A percentile compares a stretch with the other conserved stretches of the same genome.
Conservation (phyloP, 2,888 invertebrate genomes). For the Meteorus cinctellus region DNA sequence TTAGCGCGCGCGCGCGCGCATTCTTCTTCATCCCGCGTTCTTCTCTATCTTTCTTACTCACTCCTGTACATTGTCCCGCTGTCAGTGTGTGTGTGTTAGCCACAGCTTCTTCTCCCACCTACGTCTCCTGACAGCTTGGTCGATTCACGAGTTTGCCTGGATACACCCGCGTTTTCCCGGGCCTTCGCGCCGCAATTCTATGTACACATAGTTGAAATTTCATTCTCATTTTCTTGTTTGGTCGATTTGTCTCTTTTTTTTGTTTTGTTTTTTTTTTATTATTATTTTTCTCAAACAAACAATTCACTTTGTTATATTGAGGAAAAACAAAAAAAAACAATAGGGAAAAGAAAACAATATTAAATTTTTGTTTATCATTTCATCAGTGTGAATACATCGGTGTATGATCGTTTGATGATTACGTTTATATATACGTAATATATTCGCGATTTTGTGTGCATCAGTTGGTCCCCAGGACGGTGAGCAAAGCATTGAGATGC, state of each 20-base stretch:
- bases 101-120: slow-evolving; percentile 41
- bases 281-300: not conserved
- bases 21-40: slow-evolving; percentile 33
- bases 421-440: not conserved
- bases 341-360: not conserved
- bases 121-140: slow-evolving; percentile 64
- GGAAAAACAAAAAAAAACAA: not conserved
- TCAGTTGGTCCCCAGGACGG: slow-evolving; percentile 19
- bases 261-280: not conserved
- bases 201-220: slow-evolving; percentile 27
- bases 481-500: not conserved
- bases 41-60: slow-evolving; percentile 35
- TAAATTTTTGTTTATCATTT: slow-evolving; percentile 3
- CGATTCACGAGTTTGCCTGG: slow-evolving; percentile 64
- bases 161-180: slow-evolving; percentile 61
- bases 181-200: slow-evolving; percentile 50
- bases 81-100: not conserved
- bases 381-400: slow-evolving; percentile 3
- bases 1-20: not conserved
- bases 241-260: slow-evolving; percentile 15
- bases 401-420: not conserved
- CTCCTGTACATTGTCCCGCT: slow-evolving; percentile 16
- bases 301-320: not conserved
- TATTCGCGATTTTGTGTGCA: slow-evolving; percentile 12
- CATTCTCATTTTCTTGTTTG: slow-evolving; percentile 19